Conservation (phyloP, 2,888 invertebrate species). For the Mesopsocus fuscifrons region DNA sequence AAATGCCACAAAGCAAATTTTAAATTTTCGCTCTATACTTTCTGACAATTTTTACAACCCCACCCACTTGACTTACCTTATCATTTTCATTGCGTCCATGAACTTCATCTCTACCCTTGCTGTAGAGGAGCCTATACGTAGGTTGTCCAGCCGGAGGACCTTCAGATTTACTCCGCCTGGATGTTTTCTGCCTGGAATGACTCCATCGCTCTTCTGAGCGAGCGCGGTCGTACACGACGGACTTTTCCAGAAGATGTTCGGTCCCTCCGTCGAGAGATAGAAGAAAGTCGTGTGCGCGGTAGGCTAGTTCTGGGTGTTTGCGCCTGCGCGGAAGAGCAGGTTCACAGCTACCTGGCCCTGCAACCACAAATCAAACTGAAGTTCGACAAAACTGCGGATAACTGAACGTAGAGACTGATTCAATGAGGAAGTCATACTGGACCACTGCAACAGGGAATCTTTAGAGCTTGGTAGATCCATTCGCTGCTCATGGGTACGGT, state of each 20-base stretch:
- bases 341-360: constrained; percentile 27
- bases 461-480: too few species aligned
- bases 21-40: too few species aligned
- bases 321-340: constrained; percentile 72
- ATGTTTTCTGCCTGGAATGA: constrained; percentile 15
- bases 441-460: too few species aligned
- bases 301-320: constrained; percentile 76
- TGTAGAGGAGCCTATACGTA: constrained; percentile 14
- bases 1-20: too few species aligned
- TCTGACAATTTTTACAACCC: too few species aligned
- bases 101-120: background rate
- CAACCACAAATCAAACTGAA: background rate
- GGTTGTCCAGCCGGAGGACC: constrained; percentile 32
- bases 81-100: too few species aligned
- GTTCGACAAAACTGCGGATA: background rate
- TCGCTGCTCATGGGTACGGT: too few species aligned
- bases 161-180: constrained; percentile 52
- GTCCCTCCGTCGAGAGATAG: constrained; percentile 37
- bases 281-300: constrained; percentile 69
- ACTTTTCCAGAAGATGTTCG: constrained; percentile 36
- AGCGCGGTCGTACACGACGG: constrained; percentile 41
- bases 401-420: too few species aligned
- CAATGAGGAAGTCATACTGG: too few species aligned
- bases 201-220: constrained; percentile 51
- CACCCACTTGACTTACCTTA: too few species aligned